phyloP scores from a whole-genome alignment of 2,888 invertebrate genomes.

The Reticulitermes lucifugus region DNA sequence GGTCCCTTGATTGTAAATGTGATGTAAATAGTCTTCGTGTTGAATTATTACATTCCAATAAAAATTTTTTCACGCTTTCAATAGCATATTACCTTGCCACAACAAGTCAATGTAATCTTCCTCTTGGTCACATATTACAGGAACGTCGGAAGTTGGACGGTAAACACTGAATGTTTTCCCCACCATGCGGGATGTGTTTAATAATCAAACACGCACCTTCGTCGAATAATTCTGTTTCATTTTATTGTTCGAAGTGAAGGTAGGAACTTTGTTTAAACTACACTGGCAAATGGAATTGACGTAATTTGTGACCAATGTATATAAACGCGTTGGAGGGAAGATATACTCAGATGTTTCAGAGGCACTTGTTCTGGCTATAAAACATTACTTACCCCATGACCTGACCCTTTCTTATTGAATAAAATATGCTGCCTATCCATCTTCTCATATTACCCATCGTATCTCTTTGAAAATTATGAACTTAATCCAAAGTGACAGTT shows the following conservation, averaged over 20 bases:
- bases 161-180: no score
- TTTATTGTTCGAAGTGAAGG: background rate
- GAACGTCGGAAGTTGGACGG: no score
- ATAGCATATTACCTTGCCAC: no score
- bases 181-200: background rate
- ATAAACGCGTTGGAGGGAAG: background rate
- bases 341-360: background rate
- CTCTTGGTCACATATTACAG: no score
- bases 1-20: no score
- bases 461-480: background rate
- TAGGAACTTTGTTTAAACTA: background rate
- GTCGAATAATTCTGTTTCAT: background rate
- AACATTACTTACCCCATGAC: background rate
- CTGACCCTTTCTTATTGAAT: background rate
- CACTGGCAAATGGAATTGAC: background rate
- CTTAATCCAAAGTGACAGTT: background rate
- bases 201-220: background rate
- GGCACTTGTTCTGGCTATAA: background rate
- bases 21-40: no score
- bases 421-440: slow-evolving; percentile 4
- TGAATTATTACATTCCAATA: no score
- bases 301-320: background rate
- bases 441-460: background rate
- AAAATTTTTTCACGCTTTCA: no score
- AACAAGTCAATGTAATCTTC: no score